Evolutionary conservation across 2,888 invertebrate genomes (phyloP), one percentile per base, ranked within the genome.

Genomic region (Coelinius sp.): DNA sequence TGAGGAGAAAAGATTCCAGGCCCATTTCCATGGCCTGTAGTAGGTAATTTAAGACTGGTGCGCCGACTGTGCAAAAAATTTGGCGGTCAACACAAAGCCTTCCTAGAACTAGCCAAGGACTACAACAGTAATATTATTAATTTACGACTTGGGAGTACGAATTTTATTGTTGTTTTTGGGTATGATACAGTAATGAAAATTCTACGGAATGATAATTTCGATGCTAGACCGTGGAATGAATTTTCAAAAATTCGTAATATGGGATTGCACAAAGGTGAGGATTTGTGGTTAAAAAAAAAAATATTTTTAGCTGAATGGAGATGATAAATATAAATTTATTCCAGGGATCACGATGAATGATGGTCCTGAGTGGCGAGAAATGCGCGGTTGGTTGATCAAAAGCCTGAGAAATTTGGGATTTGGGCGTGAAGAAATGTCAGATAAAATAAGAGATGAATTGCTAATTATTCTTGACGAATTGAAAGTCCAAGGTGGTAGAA

Each of bases 191-290:
- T 92, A 0, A 89, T 88, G 12, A 88, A 90, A 69, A 89, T 93
- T 1, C 88, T 93, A 59, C 85, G 87, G 0, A 85, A 88, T 12
- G 92, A 92, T 68, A 91, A 91, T 22, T 93, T 90, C 77, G 91
- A 91, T 72, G 92, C 91, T 0, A 87, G 94, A 22, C 94, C 94
- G 0, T 90, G 93, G 81, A 91, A 90, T 73, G 92, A 92, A 80
- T 93, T 93, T 78, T 85, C 91, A 14, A 88, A 90, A 31, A 82
- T 93, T 12, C 88, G 93, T 25, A 91, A 91, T 14, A 90, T 93
- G 90, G 93, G 93, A 24, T 89, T 90, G 0, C 89, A 87, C 76
- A 89, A 88, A 88, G 91, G 91, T 90, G 6, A 44, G 17, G 17
- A 52, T n/a, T 22, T 5, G 12, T 14, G 7, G 22, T 46, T 10